Percentiles rank a stretch among this genome's conserved stretches.
Conservation (phyloP, 2,888 invertebrate genomes). For the Drosophila incognita region DNA sequence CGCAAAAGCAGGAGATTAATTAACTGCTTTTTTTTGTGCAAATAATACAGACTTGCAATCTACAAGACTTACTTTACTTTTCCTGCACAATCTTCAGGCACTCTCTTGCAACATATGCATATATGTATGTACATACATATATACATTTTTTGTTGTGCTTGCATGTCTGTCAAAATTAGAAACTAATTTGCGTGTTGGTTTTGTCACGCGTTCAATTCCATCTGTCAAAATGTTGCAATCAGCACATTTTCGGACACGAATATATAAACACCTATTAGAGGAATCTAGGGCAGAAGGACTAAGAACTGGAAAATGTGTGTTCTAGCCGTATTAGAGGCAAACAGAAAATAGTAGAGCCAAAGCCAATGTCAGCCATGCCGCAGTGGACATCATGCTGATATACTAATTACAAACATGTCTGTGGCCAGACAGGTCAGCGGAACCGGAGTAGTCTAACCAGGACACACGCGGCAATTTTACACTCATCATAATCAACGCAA, state of each 20-base stretch:
- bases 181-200: slow-evolving; percentile 65
- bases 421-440: slow-evolving; percentile 28
- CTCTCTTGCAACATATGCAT: slow-evolving; percentile 1
- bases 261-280: not conserved
- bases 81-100: not conserved
- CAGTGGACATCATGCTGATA: slow-evolving; percentile 35
- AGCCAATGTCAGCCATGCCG: slow-evolving; percentile 43
- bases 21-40: not conserved
- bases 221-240: slow-evolving; percentile 27
- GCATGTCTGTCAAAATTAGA: slow-evolving; percentile 41
- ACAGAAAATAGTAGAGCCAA: slow-evolving; percentile 22
- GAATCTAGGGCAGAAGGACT: not conserved
- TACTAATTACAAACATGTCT: slow-evolving; percentile 77
- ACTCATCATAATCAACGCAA: slow-evolving; percentile 42
- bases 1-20: not conserved
- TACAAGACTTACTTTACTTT: not conserved
- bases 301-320: slow-evolving; percentile 25
- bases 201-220: slow-evolving; percentile 36
- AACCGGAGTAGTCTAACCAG: slow-evolving; percentile 22
- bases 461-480: slow-evolving; percentile 1
- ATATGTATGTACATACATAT: too few species aligned
- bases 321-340: slow-evolving; percentile 36
- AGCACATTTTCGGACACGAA: slow-evolving; percentile 9
- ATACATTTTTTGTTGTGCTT: not conserved
- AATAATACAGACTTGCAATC: too few species aligned